Evolutionary conservation across 2,113 vertebrate species (phyloP).

Genomic region (Cricetomys ansorgei): DNA sequence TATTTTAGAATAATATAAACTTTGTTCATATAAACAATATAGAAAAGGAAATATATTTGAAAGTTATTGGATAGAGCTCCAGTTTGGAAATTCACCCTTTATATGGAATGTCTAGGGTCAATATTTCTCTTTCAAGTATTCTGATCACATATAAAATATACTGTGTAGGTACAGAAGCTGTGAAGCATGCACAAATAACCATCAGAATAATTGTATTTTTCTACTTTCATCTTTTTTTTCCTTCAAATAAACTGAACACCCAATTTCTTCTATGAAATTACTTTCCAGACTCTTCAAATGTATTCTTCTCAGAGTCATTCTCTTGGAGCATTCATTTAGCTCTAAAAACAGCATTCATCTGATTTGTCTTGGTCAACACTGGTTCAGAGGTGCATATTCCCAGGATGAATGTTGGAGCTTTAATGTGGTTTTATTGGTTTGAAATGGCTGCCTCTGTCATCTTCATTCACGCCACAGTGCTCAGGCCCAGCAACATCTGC

Average conservation of each 20-base stretch:
- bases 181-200: slow-evolving; percentile 15
- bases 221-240: neutral
- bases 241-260: neutral
- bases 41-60: slow-evolving; percentile 4
- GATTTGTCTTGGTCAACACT: slow-evolving; percentile 78
- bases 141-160: slow-evolving; percentile 9
- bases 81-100: slow-evolving; percentile 11
- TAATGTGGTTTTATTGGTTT: slow-evolving; percentile 80
- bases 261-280: slow-evolving; percentile 81
- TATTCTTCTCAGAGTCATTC: slow-evolving; percentile 75
- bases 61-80: neutral
- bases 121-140: slow-evolving; percentile 35
- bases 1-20: neutral
- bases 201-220: slow-evolving; percentile 37
- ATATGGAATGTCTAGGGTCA: slow-evolving; percentile 4
- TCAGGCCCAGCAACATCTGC: slow-evolving; percentile 21
- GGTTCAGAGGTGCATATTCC: slow-evolving; percentile 76
- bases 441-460: slow-evolving; percentile 77
- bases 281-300: slow-evolving; percentile 77
- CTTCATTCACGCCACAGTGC: slow-evolving; percentile 52
- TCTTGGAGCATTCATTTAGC: slow-evolving; percentile 82
- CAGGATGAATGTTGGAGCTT: slow-evolving; percentile 83
- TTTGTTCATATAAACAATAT: neutral
- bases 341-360: slow-evolving; percentile 81
- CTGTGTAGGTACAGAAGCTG: neutral